These are phyloP conservation scores for Trichogramma pretiosum DNA, from an alignment of 1,140 invertebrate species.

Conservation along the genomic window DNA sequence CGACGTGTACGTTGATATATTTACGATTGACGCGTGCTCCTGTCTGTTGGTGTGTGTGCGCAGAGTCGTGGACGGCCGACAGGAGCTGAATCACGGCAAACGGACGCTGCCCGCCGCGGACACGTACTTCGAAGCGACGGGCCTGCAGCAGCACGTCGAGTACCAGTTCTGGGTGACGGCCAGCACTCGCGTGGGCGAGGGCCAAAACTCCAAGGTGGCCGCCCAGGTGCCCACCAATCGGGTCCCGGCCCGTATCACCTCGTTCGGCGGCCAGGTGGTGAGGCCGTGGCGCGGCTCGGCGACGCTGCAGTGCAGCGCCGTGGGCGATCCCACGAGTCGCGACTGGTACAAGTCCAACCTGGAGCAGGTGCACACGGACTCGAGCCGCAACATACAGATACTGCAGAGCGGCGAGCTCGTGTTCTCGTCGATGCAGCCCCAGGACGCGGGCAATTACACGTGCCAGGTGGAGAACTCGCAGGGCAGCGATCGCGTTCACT, in stretches of 20 bases:
- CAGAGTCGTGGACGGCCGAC: conserved; percentile 56
- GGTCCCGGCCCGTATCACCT: conserved; percentile 60
- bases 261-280: conserved; percentile 58
- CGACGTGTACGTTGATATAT: too few relatives aligned
- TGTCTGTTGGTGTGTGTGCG: too few relatives aligned
- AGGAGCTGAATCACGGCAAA: conserved; percentile 62
- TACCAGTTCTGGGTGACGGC: conserved; percentile 79
- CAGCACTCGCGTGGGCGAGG: conserved; percentile 65
- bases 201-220: conserved; percentile 60
- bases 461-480: conserved; percentile 66
- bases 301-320: conserved; percentile 54
- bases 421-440: conserved; percentile 53
- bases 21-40: too few relatives aligned
- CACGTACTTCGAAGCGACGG: conserved; percentile 57
- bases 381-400: conserved; percentile 51
- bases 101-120: conserved; percentile 54
- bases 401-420: conserved; percentile 57
- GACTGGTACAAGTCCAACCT: conserved; percentile 54
- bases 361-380: conserved; percentile 41
- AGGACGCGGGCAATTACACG: conserved; percentile 66
- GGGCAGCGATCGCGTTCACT: conserved; percentile 56
- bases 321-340: conserved; percentile 55
- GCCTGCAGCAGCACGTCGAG: conserved; percentile 64
- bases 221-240: conserved; percentile 53
- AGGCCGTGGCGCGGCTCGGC: conserved; percentile 57